A percentile compares a stretch with the other conserved stretches of the same genome.
Evolutionary conservation across 2,888 invertebrate species (phyloP).

Genomic region (Stenoptilia bipunctidactyla): DNA sequence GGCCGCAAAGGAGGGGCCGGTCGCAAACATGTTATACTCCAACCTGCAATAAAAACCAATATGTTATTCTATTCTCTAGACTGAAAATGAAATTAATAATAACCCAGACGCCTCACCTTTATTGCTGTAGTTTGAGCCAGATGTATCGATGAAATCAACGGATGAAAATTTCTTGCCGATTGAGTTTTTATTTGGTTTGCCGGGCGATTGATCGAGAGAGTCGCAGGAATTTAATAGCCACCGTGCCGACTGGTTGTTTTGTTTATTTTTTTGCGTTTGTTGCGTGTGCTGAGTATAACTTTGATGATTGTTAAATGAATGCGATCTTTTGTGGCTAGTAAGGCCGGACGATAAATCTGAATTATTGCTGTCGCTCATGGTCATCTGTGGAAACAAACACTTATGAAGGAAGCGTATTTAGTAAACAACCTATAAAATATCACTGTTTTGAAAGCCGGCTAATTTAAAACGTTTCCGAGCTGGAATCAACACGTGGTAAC

Average conservation of each 20-base stretch:
- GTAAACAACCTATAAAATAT: conserved; percentile 8
- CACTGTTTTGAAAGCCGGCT: background rate
- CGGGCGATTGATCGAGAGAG: conserved; percentile 58
- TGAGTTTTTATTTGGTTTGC: conserved; percentile 56
- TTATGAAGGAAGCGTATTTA: conserved; percentile 3
- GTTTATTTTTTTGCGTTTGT: conserved; percentile 73
- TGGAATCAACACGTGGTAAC: too few species aligned
- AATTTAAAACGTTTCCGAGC: conserved; percentile 1
- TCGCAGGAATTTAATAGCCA: conserved; percentile 66
- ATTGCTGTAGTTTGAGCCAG: conserved; percentile 66
- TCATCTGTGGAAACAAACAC: conserved; percentile 66
- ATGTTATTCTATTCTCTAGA: background rate
- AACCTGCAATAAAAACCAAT: conserved; percentile 51
- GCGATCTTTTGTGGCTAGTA: conserved; percentile 77
- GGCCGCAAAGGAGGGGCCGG: conserved; percentile 91
- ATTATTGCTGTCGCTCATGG: conserved; percentile 71
- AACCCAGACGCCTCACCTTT: conserved; percentile 48
- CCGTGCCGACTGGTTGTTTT: conserved; percentile 70
- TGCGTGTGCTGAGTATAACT: conserved; percentile 75
- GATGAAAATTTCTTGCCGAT: conserved; percentile 73
- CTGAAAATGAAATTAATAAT: background rate
- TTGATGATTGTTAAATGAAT: conserved; percentile 78
- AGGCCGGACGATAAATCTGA: conserved; percentile 59
- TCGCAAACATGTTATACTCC: conserved; percentile 88
- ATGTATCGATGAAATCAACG: conserved; percentile 64